Base-by-base conservation (phyloP, 2,888 invertebrate genomes). In the Eulithis testata region DNA sequence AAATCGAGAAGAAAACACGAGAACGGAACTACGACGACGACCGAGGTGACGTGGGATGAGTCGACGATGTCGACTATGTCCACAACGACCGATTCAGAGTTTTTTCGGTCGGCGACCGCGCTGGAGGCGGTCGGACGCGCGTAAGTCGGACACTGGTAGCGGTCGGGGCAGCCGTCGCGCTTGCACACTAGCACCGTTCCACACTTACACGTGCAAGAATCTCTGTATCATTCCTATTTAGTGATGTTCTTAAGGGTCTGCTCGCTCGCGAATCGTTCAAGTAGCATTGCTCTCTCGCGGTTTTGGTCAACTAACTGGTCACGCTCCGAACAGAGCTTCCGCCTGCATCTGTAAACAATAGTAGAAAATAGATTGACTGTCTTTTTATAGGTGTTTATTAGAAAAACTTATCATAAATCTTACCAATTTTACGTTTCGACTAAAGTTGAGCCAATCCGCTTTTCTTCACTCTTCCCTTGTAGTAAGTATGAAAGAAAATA, bases 71-170 rank as follows among this genome's bases (percentile, higher is more conserved):
- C 92, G 68, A 91, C 91, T 11, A 89, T 91, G 89, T 91, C 90
- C 60, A 93, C 94, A 83, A 94, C 79, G 86, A 94, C 85, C 70
- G 91, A 86, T 83, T 89, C 87, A 70, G 94, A 93, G 93, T 94
- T 94, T 91, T 94, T 94, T 88, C 93, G 94, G 83, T 90, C 93
- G 80, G 91, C 91, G 87, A 91, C 91, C 88, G 92, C 91, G 88
- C 94, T 88, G 89, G 93, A 93, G 90, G 91, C 90, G 90, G 90
- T 86, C 90, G 89, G 86, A 75, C 93, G 90, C 86, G 90, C 90
- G 88, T 93, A 86, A 90, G 90, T 76, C 90, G 90, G 74, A 85
- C 86, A 80, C 86, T 89, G 82, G 83, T 90, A 85, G 90, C 89
- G 80, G 83, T 91, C 80, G 91, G 89, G 77, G 92, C 93, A 81